Evolutionary conservation across 2,113 vertebrate species (phyloP), one percentile per base, ranked within the genome.

Genomic region (Tenebrosternarchus preto): DNA sequence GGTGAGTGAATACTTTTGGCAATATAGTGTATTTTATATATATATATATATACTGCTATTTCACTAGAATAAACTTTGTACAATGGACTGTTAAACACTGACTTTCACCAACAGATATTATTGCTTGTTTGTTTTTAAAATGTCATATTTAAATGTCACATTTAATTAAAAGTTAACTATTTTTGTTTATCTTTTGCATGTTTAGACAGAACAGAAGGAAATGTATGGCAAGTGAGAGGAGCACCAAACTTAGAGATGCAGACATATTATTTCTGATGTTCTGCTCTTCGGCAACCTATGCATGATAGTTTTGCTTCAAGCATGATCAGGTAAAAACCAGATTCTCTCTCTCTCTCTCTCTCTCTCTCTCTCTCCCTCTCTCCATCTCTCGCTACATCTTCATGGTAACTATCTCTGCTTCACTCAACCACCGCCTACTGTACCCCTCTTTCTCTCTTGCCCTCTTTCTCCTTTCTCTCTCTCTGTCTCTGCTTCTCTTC

Each of bases 271-370:
- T 6, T 46, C 61, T 20, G 1, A 46, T 76, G n/a, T 16, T 17
- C 16, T 59, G 12, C 56, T 25, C 17, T 25, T 60, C 29, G 24
- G 15, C 31, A 39, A 61, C 39, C 33, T 60, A 50, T n/a, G n/a
- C 19, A 64, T 64, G 12, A 33, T n/a, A 50, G 59, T 46, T 56
- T 15, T 50, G 39, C 71, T 36, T 33, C 27, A 46, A 5, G n/a
- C 57, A 69, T 24, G 36, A 33, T 50, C 53, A 63, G 19, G 82
- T 71, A 56, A 83, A 80, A 71, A 8, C 19, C 17, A 53, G 66
- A 36, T 16, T 16, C 27, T 72, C 22, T 57, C 3, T 57, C 57
- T 39, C 53, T 69, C 61, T n/a, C 29, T 36, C 7, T 57, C 19
- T 74, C 56, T 76, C 78, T 66, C 11, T 20, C 19, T 55, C 5